These are phyloP conservation scores for Heteromormyrus szaboi DNA, from an alignment of 2,797 vertebrate genomes.

Conservation along the genomic window DNA sequence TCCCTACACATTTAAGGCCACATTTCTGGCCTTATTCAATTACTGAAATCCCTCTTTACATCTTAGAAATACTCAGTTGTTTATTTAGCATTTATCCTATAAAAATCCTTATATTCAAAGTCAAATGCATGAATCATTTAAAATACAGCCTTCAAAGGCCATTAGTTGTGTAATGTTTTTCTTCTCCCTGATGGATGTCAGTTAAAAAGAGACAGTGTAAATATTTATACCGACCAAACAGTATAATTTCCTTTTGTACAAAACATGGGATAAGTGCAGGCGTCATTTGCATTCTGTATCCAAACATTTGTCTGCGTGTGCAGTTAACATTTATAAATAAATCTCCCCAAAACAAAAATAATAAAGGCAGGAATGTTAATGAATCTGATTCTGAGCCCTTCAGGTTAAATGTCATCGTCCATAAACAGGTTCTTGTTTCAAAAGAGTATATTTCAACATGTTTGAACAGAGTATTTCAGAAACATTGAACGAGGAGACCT, in stretches of 20 bases:
- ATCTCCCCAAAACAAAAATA: constrained; percentile 55
- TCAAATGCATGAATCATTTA: constrained; percentile 40
- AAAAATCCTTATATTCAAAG: constrained; percentile 45
- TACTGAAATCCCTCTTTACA: constrained; percentile 14
- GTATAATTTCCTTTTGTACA: constrained; percentile 52
- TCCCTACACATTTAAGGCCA: not conserved
- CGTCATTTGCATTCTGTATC: constrained; percentile 38
- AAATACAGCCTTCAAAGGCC: constrained; percentile 50
- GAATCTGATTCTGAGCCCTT: constrained; percentile 36
- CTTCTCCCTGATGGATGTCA: constrained; percentile 46
- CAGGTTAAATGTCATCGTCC: constrained; percentile 44
- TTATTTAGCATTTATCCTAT: constrained; percentile 32
- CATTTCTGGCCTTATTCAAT: not conserved
- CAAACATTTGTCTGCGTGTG: constrained; percentile 59
- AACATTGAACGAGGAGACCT: not conserved
- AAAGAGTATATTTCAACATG: constrained; percentile 26
- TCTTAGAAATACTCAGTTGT: constrained; percentile 7
- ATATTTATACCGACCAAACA: constrained; percentile 55
- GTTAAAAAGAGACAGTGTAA: constrained; percentile 55
- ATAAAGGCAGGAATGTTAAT: constrained; percentile 60
- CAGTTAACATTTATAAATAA: constrained; percentile 61
- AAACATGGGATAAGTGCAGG: constrained; percentile 43
- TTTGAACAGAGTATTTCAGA: constrained; percentile 14
- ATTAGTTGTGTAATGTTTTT: constrained; percentile 36
- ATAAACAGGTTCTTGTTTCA: constrained; percentile 39